Evolutionary conservation across 2,797 vertebrate genomes (phyloP).

Genomic region (Champsocephalus gunnari): DNA sequence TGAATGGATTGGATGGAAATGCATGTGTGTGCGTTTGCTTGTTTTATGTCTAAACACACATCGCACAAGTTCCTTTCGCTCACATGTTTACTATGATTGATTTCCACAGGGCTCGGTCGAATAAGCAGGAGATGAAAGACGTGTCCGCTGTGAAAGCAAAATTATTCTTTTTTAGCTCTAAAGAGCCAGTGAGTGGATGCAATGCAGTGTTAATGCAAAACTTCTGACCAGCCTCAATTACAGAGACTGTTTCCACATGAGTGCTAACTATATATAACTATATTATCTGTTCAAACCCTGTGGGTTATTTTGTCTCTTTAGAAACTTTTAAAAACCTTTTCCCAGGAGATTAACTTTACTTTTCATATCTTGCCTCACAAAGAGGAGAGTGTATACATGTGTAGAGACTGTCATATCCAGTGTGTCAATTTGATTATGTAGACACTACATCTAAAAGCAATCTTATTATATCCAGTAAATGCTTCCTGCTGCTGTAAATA

Average conservation of each 20-base stretch:
- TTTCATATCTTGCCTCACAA: neutral
- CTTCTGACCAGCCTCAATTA: constrained; percentile 13
- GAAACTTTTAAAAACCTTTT: neutral
- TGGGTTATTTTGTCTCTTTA: neutral
- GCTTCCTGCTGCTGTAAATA: neutral
- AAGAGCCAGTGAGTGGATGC: constrained; percentile 20
- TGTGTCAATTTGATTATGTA: neutral
- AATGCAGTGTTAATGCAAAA: constrained; percentile 3
- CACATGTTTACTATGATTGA: constrained; percentile 26
- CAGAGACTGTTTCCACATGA: constrained; percentile 32
- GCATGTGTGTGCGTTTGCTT: neutral
- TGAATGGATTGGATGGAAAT: neutral
- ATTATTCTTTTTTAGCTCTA: constrained; percentile 24
- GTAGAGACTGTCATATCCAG: neutral
- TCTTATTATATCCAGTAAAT: neutral
- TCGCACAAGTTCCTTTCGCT: neutral
- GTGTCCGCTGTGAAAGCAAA: neutral
- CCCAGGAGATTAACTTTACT: neutral
- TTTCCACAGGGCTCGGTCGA: constrained; percentile 12
- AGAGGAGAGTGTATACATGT: neutral
- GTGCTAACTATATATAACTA: constrained; percentile 8
- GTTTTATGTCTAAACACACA: neutral
- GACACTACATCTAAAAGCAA: neutral
- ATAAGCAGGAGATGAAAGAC: constrained; percentile 38
- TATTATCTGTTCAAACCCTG: neutral